Evolutionary conservation across 2,797 vertebrate species (phyloP).

Genomic region (Sebastes jordani): DNA sequence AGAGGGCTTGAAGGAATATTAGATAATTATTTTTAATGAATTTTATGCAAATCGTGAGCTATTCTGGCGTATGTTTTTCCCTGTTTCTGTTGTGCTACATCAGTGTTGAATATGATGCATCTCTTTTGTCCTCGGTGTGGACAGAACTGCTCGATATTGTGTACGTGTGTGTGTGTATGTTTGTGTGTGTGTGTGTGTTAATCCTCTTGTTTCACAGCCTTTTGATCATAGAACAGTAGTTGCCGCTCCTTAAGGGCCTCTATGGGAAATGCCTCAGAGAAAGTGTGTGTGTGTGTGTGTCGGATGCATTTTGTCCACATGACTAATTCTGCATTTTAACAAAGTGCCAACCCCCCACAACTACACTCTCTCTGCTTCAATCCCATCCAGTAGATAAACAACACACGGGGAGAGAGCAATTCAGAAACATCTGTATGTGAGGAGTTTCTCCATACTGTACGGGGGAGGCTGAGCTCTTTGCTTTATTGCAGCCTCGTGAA

Average conservation of each 20-base stretch:
- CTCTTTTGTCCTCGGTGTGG: slow-evolving; percentile 49
- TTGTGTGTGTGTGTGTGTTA: background rate
- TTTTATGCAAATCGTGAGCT: background rate
- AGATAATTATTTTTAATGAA: background rate
- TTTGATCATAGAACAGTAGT: slow-evolving; percentile 38
- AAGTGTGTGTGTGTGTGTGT: background rate
- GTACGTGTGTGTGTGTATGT: background rate
- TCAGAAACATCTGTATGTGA: background rate
- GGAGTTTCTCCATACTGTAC: background rate
- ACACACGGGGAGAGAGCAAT: background rate
- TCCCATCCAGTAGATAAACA: background rate
- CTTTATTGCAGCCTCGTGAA: background rate
- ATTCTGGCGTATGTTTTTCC: background rate
- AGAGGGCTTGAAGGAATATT: background rate
- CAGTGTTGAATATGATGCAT: slow-evolving; percentile 11
- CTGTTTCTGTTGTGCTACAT: slow-evolving; percentile 9
- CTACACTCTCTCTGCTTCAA: background rate
- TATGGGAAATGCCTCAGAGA: slow-evolving; percentile 29
- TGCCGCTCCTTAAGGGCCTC: slow-evolving; percentile 17
- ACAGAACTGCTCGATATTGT: slow-evolving; percentile 14
- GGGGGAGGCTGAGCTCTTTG: background rate
- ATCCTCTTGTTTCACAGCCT: slow-evolving; percentile 48
- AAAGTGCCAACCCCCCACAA: slow-evolving; percentile 3
- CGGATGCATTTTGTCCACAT: slow-evolving; percentile 28
- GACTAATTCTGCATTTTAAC: slow-evolving; percentile 29